These are phyloP conservation scores for Burhinus bistriatus DNA, from an alignment of 2,113 vertebrate species.

Conservation along the genomic window DNA sequence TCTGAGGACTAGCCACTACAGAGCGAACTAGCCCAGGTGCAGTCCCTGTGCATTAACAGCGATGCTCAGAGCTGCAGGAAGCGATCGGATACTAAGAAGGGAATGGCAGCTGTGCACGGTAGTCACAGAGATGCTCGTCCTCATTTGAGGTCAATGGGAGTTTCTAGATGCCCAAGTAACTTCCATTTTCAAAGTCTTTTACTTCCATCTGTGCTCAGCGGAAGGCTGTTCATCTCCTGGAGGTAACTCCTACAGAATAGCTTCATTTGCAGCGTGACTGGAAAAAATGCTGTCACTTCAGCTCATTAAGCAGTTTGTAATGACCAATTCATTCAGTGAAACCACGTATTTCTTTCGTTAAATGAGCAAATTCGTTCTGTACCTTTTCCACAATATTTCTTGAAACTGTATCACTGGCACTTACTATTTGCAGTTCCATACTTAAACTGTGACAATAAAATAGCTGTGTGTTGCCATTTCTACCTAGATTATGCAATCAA, in stretches of 20 bases:
- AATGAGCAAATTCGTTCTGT: not conserved
- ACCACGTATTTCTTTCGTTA: not conserved
- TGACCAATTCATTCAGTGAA: not conserved
- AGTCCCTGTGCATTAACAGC: not conserved
- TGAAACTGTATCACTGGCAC: not conserved
- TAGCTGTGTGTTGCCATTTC: not conserved
- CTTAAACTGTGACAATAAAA: not conserved
- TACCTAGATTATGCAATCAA: not conserved
- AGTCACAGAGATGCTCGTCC: not conserved
- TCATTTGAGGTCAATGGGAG: not conserved
- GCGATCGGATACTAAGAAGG: accelerated
- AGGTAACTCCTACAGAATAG: not conserved
- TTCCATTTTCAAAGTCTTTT: not conserved
- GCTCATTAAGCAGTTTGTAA: not conserved
- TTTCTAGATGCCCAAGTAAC: not conserved
- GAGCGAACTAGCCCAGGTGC: not conserved
- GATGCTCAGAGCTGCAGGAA: not conserved
- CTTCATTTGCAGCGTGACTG: not conserved
- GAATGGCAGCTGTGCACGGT: not conserved
- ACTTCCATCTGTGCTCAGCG: not conserved
- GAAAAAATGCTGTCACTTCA: not conserved
- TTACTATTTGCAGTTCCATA: not conserved
- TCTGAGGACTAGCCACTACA: not conserved
- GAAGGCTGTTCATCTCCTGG: not conserved
- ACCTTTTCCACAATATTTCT: not conserved